Evolutionary conservation across 2,797 vertebrate species (phyloP).

Genomic region (Cossypha polioptera): DNA sequence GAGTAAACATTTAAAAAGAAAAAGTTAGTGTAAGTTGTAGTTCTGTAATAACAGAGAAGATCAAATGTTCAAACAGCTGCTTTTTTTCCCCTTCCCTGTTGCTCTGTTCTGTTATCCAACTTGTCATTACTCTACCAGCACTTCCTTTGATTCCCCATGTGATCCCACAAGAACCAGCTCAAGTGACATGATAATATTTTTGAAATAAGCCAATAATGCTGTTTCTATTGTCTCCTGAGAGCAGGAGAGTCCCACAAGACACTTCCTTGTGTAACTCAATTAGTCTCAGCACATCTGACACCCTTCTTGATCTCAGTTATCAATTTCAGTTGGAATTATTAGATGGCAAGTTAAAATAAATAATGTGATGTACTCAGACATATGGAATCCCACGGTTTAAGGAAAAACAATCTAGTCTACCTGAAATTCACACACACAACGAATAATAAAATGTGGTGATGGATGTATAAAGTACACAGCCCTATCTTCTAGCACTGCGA

Average conservation of each 20-base stretch:
- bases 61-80: not conserved
- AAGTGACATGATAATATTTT: not conserved
- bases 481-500: not conserved
- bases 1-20: not conserved
- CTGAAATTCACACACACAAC: not conserved
- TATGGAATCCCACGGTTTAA: not conserved
- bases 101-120: not conserved
- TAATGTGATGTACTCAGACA: not conserved
- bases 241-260: not conserved
- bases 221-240: not conserved
- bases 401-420: not conserved
- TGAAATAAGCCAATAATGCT: not conserved
- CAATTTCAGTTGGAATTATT: not conserved
- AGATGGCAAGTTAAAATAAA: not conserved
- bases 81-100: not conserved
- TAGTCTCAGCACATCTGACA: not conserved
- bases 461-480: not conserved
- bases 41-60: not conserved
- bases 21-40: not conserved
- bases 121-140: not conserved
- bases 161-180: not conserved
- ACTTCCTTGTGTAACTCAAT: not conserved
- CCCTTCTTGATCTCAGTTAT: not conserved
- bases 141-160: not conserved
- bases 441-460: not conserved